Evolutionary conservation across 2,888 invertebrate species (phyloP).

Genomic region (Hypena proboscidalis): DNA sequence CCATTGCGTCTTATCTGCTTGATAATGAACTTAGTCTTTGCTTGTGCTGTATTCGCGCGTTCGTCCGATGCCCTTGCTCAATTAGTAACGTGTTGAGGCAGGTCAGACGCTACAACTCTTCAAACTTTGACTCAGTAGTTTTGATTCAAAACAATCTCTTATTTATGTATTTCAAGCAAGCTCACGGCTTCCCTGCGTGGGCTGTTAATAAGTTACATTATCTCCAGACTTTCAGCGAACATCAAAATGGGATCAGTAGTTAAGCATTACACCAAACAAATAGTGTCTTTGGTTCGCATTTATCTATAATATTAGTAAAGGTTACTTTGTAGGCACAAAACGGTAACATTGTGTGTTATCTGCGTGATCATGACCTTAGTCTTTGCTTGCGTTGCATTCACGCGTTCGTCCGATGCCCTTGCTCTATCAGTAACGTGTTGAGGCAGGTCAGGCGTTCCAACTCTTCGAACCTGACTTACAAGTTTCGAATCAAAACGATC

Average conservation of each 20-base stretch:
- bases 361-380: slow-evolving; percentile 10
- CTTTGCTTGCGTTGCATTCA: slow-evolving; percentile 53
- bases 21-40: slow-evolving; percentile 17
- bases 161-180: too few relatives aligned
- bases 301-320: too few relatives aligned
- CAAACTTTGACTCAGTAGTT: too few relatives aligned
- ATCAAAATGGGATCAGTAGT: too few relatives aligned
- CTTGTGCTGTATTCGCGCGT: slow-evolving; percentile 59
- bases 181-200: too few relatives aligned
- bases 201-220: too few relatives aligned
- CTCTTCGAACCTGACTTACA: slow-evolving; percentile 39
- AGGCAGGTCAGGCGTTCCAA: slow-evolving; percentile 64
- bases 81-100: slow-evolving; percentile 71
- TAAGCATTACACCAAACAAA: too few relatives aligned
- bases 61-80: slow-evolving; percentile 80
- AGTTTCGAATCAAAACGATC: too few relatives aligned
- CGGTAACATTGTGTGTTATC: neutral
- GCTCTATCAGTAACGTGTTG: slow-evolving; percentile 71
- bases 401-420: slow-evolving; percentile 77
- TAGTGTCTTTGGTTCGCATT: too few relatives aligned
- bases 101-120: slow-evolving; percentile 56
- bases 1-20: neutral
- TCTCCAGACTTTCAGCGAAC: too few relatives aligned
- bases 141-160: too few relatives aligned
- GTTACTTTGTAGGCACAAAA: too few relatives aligned